phyloP scores from a whole-genome alignment of 2,797 vertebrate species.

The Loriculus beryllinus region DNA sequence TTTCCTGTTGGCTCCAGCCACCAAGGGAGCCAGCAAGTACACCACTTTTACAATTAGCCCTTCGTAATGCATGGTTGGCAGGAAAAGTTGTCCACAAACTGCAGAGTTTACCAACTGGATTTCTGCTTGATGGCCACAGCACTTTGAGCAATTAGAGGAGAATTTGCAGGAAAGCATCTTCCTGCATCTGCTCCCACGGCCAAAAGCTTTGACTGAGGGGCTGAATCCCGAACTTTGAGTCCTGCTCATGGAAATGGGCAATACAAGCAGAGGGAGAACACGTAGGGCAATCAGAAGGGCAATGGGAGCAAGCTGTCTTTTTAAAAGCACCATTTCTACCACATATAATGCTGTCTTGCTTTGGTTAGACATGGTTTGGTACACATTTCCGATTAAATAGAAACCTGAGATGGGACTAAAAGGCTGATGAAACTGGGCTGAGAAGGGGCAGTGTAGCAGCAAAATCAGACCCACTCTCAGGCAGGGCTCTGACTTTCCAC shows the following conservation, averaged over 20 bases:
- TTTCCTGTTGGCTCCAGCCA: constrained; percentile 67
- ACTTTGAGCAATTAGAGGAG: constrained; percentile 63
- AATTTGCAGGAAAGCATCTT: constrained; percentile 38
- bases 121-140: constrained; percentile 29
- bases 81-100: constrained; percentile 71
- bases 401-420: background rate
- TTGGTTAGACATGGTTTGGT: background rate
- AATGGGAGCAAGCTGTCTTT: background rate
- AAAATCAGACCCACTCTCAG: background rate
- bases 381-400: fast-evolving
- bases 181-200: background rate
- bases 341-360: fast-evolving
- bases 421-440: background rate
- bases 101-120: constrained; percentile 61
- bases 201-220: background rate
- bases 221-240: background rate
- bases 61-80: constrained; percentile 75
- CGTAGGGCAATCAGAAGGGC: background rate
- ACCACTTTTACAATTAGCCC: constrained; percentile 77
- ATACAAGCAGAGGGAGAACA: background rate
- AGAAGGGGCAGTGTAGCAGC: background rate
- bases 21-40: constrained; percentile 79
- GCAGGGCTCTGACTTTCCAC: background rate
- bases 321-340: background rate
- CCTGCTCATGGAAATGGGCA: background rate